phyloP scores from a whole-genome alignment of 2,888 invertebrate species.

The Abrostola tripartita region DNA sequence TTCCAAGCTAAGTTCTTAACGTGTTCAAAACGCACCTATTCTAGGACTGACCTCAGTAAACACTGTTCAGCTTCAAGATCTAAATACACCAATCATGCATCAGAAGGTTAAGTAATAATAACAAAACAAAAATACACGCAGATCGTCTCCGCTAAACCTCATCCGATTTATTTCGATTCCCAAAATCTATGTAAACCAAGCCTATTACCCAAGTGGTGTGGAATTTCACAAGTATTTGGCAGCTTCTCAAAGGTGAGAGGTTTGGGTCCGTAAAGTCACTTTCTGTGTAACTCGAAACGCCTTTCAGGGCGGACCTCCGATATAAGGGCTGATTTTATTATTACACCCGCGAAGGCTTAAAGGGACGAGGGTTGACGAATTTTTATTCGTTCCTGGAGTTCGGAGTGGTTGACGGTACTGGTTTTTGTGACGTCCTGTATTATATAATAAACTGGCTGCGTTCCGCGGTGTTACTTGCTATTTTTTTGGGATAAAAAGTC shows the following conservation, averaged over 20 bases:
- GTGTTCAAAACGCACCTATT: too few relatives aligned
- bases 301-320: conserved; percentile 29
- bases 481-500: too few relatives aligned
- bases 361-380: conserved; percentile 27
- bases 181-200: conserved; percentile 5
- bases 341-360: conserved; percentile 24
- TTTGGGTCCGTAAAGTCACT: conserved; percentile 31
- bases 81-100: too few relatives aligned
- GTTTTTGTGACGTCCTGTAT: conserved; percentile 14
- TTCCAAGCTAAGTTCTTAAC: too few relatives aligned
- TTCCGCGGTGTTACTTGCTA: too few relatives aligned
- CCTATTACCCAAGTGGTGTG: conserved; percentile 16
- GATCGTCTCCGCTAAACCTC: not conserved
- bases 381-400: conserved; percentile 27
- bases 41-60: too few relatives aligned
- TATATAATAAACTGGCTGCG: not conserved
- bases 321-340: conserved; percentile 49
- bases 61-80: too few relatives aligned
- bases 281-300: conserved; percentile 46
- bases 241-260: conserved; percentile 19
- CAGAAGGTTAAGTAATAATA: not conserved
- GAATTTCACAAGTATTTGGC: conserved; percentile 37
- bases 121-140: not conserved
- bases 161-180: not conserved
- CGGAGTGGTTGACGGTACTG: conserved; percentile 22